Evolutionary conservation across 2,797 vertebrate genomes (phyloP), one percentile per base, ranked within the genome.

Genomic region (Oreochromis grahami): DNA sequence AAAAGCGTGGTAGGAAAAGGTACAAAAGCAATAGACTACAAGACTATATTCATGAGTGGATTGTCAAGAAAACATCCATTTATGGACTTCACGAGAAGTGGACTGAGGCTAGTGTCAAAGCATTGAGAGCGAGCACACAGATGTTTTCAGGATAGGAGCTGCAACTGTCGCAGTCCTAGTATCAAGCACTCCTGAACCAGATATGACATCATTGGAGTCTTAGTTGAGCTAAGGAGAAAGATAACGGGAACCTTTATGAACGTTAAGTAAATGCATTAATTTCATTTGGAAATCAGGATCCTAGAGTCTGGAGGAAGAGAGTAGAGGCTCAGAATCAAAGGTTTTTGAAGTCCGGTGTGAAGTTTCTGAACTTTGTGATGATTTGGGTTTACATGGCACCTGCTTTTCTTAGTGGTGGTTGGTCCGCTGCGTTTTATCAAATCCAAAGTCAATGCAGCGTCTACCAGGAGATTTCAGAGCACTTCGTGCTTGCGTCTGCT

Each of bases 401-500:
- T 65, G n/a, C n/a, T 65, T 21, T 38, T 65, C 19, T 65, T 41
- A 34, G 17, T 60, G 60, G 36, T 65, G 36, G 36, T 41, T 65
- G 36, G n/a, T 65, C 12, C 1, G 12, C 36, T 41, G 58, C 7
- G 4, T 63, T 63, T 63, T 36, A 41, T 65, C n/a, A 65, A 65
- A 8, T 65, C n/a, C 11, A 65, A 41, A 38, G 60, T 65, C n/a
- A 65, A 65, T 41, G 60, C 19, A 65, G 36, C 7, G 3, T 41
- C 60, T 65, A 65, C 60, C 36, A 38, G 60, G 34, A 65, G 60
- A 65, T 65, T 65, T 21, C 36, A 65, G 34, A 65, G 60, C 60
- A 65, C 19, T 38, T 41, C 0, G 3, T 21, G 0, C 11, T 65
- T 65, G 19, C 3, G n/a, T 21, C 6, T 65, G 34, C 34, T 65